Conservation (phyloP, 2,113 vertebrate species). For the Grantiella picta region DNA sequence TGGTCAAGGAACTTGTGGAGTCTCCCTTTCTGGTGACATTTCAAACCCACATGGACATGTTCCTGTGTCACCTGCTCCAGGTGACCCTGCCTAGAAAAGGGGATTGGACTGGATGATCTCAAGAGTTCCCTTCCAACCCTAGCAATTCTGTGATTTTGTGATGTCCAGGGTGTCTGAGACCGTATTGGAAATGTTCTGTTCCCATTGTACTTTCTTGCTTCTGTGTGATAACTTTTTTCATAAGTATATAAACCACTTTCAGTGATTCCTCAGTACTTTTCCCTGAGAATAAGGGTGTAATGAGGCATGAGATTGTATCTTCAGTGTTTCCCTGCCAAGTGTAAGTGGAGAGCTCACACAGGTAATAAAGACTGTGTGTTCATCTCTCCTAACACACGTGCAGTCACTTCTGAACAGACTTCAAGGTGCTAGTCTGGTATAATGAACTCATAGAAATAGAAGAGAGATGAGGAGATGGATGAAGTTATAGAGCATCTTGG, state of each 20-base stretch:
- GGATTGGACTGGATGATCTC: neutral
- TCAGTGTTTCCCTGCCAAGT: neutral
- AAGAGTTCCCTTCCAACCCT: neutral
- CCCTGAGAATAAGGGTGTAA: neutral
- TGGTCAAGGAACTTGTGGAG: neutral
- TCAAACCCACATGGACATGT: neutral
- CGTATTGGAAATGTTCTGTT: neutral
- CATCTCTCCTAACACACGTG: neutral
- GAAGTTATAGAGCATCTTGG: neutral
- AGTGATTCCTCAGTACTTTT: neutral
- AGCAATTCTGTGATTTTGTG: neutral
- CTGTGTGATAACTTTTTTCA: neutral
- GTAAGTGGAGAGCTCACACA: neutral
- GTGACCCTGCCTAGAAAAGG: neutral
- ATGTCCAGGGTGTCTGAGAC: neutral
- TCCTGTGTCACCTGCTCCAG: neutral
- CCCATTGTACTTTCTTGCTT: neutral
- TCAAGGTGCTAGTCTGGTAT: neutral
- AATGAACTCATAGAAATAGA: neutral
- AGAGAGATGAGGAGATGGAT: neutral
- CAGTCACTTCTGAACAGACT: neutral
- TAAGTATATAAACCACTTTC: neutral
- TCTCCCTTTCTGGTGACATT: neutral
- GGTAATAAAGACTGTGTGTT: neutral
- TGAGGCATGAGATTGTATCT: neutral